These are phyloP conservation scores for Mechanitis messenoides DNA, from an alignment of 2,888 invertebrate genomes.

Conservation along the genomic window DNA sequence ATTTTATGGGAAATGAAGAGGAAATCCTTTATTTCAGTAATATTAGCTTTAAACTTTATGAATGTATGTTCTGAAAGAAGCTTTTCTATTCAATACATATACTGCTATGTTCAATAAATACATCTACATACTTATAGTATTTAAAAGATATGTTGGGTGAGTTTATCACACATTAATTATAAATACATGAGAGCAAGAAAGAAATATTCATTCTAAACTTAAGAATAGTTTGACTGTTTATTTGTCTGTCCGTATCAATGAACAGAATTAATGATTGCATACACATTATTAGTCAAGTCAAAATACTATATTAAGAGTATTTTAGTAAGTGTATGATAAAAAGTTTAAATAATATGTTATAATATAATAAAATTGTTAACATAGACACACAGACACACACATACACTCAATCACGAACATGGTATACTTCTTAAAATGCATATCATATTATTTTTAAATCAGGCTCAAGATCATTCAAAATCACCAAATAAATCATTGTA, in stretches of 20 bases:
- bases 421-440: too few species aligned
- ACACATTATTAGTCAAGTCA: conserved; percentile 48
- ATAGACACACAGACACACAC: too few species aligned
- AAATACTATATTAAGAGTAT: neutral
- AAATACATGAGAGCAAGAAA: too few species aligned
- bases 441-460: too few species aligned
- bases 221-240: neutral
- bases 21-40: conserved; percentile 11
- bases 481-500: conserved; percentile 5
- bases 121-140: too few species aligned
- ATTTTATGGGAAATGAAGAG: conserved; percentile 20
- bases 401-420: too few species aligned
- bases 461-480: neutral
- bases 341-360: too few species aligned
- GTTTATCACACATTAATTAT: too few species aligned
- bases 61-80: neutral
- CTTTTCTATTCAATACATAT: neutral
- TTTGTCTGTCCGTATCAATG: conserved; percentile 25
- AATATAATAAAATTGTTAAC: too few species aligned
- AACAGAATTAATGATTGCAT: conserved; percentile 51
- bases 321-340: too few species aligned
- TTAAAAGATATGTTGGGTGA: too few species aligned
- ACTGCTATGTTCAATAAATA: too few species aligned
- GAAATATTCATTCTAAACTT: neutral
- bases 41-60: neutral